phyloP scores from a whole-genome alignment of 1,140 invertebrate species.

The Polypedilum vanderplanki region DNA sequence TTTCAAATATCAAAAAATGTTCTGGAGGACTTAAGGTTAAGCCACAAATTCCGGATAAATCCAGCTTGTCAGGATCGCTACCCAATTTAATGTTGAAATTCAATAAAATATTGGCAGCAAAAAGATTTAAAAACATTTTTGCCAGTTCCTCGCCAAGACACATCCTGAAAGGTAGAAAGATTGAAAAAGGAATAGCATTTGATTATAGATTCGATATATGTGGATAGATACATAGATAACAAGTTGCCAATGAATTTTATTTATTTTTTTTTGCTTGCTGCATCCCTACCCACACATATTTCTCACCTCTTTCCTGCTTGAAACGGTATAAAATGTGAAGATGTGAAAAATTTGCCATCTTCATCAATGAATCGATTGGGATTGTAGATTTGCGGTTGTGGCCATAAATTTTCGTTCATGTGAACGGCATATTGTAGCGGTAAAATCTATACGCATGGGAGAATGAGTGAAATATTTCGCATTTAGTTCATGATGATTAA shows the following conservation, averaged over 20 bases:
- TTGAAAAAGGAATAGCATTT: constrained; percentile 31
- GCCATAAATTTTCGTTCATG: constrained; percentile 64
- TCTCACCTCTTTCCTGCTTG: constrained; percentile 57
- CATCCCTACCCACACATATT: background rate
- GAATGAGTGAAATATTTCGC: constrained; percentile 35
- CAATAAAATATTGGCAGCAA: constrained; percentile 56
- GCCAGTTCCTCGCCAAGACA: constrained; percentile 82
- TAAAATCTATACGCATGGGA: constrained; percentile 50
- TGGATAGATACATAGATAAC: constrained; percentile 23
- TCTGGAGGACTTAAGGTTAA: constrained; percentile 62
- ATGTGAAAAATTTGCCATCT: constrained; percentile 55
- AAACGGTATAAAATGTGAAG: constrained; percentile 73
- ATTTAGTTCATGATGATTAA: constrained; percentile 41
- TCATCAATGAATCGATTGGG: constrained; percentile 65
- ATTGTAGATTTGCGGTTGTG: constrained; percentile 61
- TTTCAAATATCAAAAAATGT: constrained; percentile 37
- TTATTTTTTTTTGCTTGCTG: constrained; percentile 8
- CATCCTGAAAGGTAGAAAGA: constrained; percentile 50
- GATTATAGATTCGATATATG: constrained; percentile 10
- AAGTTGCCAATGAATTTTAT: background rate
- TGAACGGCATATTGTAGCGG: constrained; percentile 79
- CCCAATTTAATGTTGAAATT: constrained; percentile 45
- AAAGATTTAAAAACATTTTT: constrained; percentile 63
- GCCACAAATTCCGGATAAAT: constrained; percentile 58
- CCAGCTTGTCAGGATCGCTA: constrained; percentile 41